Percentiles rank a stretch among this genome's conserved stretches.
Evolutionary conservation across 2,113 vertebrate species (phyloP).

Genomic region (Alexandromys fortis): DNA sequence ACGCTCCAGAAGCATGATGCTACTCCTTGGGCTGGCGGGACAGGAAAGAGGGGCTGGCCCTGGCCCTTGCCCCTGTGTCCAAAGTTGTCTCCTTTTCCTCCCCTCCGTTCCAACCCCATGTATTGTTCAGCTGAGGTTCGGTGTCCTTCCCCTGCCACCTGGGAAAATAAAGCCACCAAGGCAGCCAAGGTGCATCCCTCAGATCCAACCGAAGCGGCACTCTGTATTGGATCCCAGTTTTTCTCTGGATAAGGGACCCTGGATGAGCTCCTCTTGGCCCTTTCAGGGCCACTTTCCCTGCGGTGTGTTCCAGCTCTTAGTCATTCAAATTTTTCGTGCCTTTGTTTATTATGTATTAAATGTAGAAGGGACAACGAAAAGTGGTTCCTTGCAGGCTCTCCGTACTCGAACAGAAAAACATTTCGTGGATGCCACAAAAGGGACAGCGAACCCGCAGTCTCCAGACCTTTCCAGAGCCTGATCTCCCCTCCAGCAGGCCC

Average conservation of each 20-base stretch:
- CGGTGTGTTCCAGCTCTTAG: not conserved
- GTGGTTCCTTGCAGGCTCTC: not conserved
- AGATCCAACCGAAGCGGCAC: not conserved
- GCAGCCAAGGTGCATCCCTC: not conserved
- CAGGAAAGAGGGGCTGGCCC: not conserved
- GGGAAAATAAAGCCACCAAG: not conserved
- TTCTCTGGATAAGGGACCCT: not conserved
- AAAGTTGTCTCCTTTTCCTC: conserved; percentile 6
- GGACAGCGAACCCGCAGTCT: not conserved
- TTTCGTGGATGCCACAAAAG: not conserved
- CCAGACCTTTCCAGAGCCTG: not conserved
- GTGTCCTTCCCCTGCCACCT: not conserved
- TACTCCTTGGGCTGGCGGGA: not conserved
- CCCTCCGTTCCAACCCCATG: not conserved
- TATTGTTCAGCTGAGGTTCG: not conserved
- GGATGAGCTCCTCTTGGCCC: not conserved
- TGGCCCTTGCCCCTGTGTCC: not conserved
- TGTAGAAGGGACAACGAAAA: conserved; percentile 52
- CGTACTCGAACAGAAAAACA: not conserved
- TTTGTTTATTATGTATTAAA: not conserved
- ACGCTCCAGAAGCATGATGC: not conserved
- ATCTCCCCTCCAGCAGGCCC: too few relatives aligned
- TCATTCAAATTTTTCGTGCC: conserved; percentile 28
- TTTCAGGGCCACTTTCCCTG: not conserved
- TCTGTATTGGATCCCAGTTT: not conserved